These are phyloP conservation scores for Pogonomyrmex barbatus DNA, from an alignment of 1,140 invertebrate genomes.

Conservation along the genomic window DNA sequence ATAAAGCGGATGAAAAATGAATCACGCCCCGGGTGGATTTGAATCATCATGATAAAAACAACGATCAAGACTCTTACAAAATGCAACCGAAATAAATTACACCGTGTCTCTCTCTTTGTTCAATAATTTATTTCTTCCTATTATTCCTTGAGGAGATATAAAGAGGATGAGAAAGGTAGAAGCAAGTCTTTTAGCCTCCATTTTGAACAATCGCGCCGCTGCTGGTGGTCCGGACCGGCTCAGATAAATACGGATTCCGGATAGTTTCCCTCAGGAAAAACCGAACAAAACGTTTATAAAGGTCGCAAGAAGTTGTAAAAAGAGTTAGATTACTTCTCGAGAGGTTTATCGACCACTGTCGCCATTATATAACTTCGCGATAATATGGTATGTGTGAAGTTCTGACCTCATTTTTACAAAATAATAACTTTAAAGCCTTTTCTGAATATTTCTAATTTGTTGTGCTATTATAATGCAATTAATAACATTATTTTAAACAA, in stretches of 20 bases:
- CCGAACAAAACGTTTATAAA: constrained; percentile 24
- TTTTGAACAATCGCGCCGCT: constrained; percentile 21
- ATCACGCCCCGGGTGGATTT: not conserved
- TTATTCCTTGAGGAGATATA: constrained; percentile 16
- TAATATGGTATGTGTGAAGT: constrained; percentile 16
- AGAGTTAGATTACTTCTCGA: constrained; percentile 35
- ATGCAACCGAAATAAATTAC: constrained; percentile 38
- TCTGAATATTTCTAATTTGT: not conserved
- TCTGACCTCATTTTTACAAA: not conserved
- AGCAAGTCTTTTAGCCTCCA: constrained; percentile 38
- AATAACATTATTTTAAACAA: not conserved
- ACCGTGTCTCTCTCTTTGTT: not conserved
- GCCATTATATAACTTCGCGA: constrained; percentile 19
- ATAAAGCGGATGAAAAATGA: not conserved
- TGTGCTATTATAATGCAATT: not conserved
- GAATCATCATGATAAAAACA: constrained; percentile 39
- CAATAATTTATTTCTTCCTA: constrained; percentile 66
- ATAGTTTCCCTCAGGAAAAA: constrained; percentile 12
- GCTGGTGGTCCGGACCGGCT: constrained; percentile 45
- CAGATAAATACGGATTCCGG: constrained; percentile 64
- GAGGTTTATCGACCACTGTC: not conserved
- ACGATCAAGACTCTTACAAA: not conserved
- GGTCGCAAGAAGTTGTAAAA: constrained; percentile 27
- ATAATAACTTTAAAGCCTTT: not conserved
- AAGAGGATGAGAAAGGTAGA: constrained; percentile 6